phyloP scores from a whole-genome alignment of 2,113 vertebrate species.

The Poeciliopsis retropinna region DNA sequence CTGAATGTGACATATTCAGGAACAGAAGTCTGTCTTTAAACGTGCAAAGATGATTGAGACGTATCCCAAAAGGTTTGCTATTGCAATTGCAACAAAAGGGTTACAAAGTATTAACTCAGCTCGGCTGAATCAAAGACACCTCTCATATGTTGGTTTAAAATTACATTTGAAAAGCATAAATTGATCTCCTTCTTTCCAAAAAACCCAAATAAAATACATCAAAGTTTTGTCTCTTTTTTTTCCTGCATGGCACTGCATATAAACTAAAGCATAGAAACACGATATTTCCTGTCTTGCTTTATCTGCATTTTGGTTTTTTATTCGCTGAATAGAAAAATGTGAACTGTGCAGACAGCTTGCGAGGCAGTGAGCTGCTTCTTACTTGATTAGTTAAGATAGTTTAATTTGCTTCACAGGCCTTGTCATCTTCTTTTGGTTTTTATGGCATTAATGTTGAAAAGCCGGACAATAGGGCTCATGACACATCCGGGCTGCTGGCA shows the following conservation, averaged over 20 bases:
- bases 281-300: too few species aligned
- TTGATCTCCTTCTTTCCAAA: neutral
- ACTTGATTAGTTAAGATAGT: conserved; percentile 34
- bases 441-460: conserved; percentile 72
- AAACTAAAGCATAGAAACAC: too few species aligned
- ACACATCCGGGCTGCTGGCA: conserved; percentile 78
- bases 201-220: neutral
- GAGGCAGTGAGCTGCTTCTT: conserved; percentile 14
- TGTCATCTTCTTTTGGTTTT: conserved; percentile 55
- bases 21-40: neutral
- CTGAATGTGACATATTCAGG: neutral
- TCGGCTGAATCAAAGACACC: neutral
- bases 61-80: neutral
- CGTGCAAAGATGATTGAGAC: neutral
- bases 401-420: conserved; percentile 49
- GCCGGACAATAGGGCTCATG: conserved; percentile 67
- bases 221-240: neutral
- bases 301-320: too few species aligned
- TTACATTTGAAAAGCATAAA: neutral
- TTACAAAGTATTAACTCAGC: neutral
- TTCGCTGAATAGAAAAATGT: neutral
- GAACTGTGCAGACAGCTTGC: neutral
- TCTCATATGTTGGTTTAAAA: neutral
- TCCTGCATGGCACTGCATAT: neutral
- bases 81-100: neutral